Percentiles rank a stretch among this genome's conserved stretches.
Evolutionary conservation across 2,797 vertebrate species (phyloP).

Genomic region (Oreortyx pictus): DNA sequence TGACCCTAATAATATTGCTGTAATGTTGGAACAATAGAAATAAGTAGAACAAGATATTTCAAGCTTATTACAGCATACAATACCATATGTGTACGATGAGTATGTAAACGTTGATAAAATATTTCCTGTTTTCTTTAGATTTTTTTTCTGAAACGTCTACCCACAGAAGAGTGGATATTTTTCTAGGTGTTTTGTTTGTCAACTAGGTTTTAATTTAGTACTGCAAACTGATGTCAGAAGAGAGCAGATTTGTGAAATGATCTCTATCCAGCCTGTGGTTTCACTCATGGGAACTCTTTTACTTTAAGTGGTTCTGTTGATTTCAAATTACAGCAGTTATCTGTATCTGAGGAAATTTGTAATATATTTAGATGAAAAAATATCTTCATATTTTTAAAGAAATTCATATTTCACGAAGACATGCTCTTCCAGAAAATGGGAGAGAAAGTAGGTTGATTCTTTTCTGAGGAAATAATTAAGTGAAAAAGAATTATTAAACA

Average conservation of each 20-base stretch:
- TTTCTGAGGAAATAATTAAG: not conserved
- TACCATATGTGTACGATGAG: not conserved
- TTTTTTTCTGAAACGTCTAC: not conserved
- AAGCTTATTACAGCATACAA: not conserved
- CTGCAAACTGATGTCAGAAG: not conserved
- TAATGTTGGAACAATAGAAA: not conserved
- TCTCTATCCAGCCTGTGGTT: not conserved
- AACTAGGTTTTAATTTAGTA: not conserved
- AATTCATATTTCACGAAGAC: not conserved
- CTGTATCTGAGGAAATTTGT: not conserved
- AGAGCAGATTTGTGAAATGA: not conserved
- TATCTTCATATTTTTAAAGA: not conserved
- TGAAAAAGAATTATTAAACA: not conserved
- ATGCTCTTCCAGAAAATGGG: not conserved
- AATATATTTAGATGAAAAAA: not conserved
- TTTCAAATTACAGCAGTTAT: not conserved
- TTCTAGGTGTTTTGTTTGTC: not conserved
- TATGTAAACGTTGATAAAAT: not conserved
- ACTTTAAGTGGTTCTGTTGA: not conserved
- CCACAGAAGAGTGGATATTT: not conserved
- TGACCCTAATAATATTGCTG: not conserved
- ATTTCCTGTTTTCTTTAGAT: not conserved
- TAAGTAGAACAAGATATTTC: not conserved
- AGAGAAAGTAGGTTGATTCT: not conserved
- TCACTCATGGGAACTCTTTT: not conserved